A percentile compares a stretch with the other conserved stretches of the same genome.
Evolutionary conservation across 2,113 vertebrate species (phyloP).

Genomic region (Boulengerochromis microlepis): DNA sequence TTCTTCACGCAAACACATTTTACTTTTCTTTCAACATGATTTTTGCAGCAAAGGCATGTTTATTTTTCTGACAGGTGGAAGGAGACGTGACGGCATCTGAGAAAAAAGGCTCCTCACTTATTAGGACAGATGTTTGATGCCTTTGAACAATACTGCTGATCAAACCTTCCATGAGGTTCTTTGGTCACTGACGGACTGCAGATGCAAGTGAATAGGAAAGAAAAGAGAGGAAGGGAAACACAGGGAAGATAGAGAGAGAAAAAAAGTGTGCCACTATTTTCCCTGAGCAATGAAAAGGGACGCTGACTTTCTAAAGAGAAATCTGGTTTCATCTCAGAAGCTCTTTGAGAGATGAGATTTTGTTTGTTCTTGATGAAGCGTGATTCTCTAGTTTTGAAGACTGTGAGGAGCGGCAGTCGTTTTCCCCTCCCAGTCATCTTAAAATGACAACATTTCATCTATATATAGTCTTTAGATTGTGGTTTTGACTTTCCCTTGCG

Average conservation of each 20-base stretch:
- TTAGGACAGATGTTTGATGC: conserved; percentile 38
- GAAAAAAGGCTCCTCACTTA: conserved; percentile 14
- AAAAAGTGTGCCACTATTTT: conserved; percentile 17
- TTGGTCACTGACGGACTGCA: conserved; percentile 51
- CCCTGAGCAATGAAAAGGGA: conserved; percentile 35
- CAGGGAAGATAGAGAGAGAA: background rate
- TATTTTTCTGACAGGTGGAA: conserved; percentile 57
- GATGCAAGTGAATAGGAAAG: conserved; percentile 10
- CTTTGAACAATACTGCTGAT: conserved; percentile 48
- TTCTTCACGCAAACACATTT: conserved; percentile 8
- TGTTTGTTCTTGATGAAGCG: conserved; percentile 58
- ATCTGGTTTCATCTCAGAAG: conserved; percentile 47
- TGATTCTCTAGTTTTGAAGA: conserved; percentile 54
- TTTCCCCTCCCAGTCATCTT: conserved; percentile 55
- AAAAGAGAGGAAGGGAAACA: conserved; percentile 11
- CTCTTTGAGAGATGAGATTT: conserved; percentile 25
- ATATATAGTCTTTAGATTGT: conserved; percentile 76
- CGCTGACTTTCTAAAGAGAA: conserved; percentile 42
- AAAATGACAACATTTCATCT: conserved; percentile 76
- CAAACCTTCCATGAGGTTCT: conserved; percentile 29
- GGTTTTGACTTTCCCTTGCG: conserved; percentile 60
- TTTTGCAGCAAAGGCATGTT: conserved; percentile 43
- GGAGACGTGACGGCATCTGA: conserved; percentile 15
- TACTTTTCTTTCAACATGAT: conserved; percentile 26
- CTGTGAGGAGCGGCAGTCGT: conserved; percentile 38